phyloP scores from a whole-genome alignment of 2,797 vertebrate genomes.

The Rhinophrynus dorsalis region DNA sequence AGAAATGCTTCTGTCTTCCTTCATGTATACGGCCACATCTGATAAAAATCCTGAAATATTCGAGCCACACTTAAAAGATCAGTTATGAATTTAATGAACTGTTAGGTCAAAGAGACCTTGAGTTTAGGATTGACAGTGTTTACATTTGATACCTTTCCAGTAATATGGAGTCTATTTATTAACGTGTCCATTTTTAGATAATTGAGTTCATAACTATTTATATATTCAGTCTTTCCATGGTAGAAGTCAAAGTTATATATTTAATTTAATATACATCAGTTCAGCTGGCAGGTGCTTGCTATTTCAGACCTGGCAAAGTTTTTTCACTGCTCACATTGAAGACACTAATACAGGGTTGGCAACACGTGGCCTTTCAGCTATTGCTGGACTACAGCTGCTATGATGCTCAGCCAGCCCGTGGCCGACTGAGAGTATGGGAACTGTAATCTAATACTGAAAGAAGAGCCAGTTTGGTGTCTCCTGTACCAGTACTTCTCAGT shows the following conservation, averaged over 20 bases:
- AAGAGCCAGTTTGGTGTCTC: too few species aligned
- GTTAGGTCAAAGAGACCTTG: background rate
- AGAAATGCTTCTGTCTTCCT: too few species aligned
- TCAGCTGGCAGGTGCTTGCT: background rate
- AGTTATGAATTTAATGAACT: conserved; percentile 6
- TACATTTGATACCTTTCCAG: conserved; percentile 3
- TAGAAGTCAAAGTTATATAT: background rate
- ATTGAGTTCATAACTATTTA: conserved; percentile 7
- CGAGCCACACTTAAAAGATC: background rate
- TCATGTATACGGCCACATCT: too few species aligned
- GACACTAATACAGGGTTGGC: too few species aligned
- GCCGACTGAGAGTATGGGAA: too few species aligned
- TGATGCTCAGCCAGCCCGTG: too few species aligned
- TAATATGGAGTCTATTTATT: background rate
- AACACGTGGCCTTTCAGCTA: too few species aligned
- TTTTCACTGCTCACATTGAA: too few species aligned
- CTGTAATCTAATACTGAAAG: too few species aligned
- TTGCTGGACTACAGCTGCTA: too few species aligned
- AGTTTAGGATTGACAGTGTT: background rate
- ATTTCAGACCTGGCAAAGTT: background rate
- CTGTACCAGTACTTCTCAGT: too few species aligned
- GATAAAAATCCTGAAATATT: conserved; percentile 5
- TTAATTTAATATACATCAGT: background rate
- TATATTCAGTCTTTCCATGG: background rate
- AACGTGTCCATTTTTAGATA: background rate